Percentiles rank a stretch among this genome's conserved stretches.
phyloP scores from a whole-genome alignment of 1,140 invertebrate species.

The Dermatophagoides farinae region DNA sequence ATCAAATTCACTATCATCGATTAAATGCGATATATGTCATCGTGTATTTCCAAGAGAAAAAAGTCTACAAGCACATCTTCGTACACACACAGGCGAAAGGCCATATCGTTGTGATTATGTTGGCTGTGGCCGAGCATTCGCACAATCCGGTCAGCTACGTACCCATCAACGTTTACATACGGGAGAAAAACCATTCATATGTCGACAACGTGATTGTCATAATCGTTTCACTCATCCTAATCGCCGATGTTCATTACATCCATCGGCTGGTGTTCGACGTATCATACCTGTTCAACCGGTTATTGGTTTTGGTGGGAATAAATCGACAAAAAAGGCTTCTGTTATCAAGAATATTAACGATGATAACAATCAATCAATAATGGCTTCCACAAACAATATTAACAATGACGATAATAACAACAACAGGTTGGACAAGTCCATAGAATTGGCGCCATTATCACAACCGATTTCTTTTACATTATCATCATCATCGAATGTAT shows the following conservation, averaged over 20 bases:
- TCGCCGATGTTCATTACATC: slow-evolving; percentile 38
- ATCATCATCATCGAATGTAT: not conserved
- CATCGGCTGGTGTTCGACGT: slow-evolving; percentile 23
- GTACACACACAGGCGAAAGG: slow-evolving; percentile 60
- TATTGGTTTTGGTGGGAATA: too few relatives aligned
- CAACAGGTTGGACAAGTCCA: not conserved
- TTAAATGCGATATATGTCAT: slow-evolving; percentile 49
- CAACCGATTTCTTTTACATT: not conserved
- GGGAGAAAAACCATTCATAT: slow-evolving; percentile 54
- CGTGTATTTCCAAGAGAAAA: slow-evolving; percentile 59
- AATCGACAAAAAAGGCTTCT: too few relatives aligned
- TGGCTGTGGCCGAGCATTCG: slow-evolving; percentile 49
- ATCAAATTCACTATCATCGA: slow-evolving; percentile 43
- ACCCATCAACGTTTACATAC: slow-evolving; percentile 61
- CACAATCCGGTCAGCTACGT: slow-evolving; percentile 60
- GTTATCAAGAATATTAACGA: too few relatives aligned
- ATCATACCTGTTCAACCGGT: slow-evolving; percentile 9
- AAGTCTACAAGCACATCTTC: slow-evolving; percentile 52
- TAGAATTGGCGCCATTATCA: not conserved
- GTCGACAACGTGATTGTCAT: slow-evolving; percentile 32
- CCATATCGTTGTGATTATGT: slow-evolving; percentile 58
- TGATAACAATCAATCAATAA: too few relatives aligned
- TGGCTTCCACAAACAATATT: not conserved
- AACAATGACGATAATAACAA: not conserved
- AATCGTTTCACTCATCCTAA: slow-evolving; percentile 62